phyloP scores from a whole-genome alignment of 2,888 invertebrate species.

The Melieria picta region DNA sequence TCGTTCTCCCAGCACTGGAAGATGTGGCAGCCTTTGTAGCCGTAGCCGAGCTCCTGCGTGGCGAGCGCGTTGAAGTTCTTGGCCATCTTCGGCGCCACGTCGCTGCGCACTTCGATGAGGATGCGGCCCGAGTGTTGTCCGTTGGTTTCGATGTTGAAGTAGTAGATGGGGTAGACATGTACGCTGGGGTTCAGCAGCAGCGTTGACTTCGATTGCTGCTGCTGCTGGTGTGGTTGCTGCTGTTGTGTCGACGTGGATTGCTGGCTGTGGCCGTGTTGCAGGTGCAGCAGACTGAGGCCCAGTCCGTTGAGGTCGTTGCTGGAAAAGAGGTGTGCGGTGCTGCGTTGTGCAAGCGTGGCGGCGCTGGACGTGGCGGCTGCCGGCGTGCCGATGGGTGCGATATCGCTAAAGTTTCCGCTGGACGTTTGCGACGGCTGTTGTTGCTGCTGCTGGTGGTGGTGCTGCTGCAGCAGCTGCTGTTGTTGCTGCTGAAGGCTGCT shows the following conservation, averaged over 20 bases:
- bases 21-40: constrained; percentile 82
- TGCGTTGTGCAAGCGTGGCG: constrained; percentile 28
- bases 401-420: constrained; percentile 29
- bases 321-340: constrained; percentile 40
- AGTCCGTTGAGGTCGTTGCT: constrained; percentile 44
- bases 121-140: constrained; percentile 77
- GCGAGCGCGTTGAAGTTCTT: constrained; percentile 80
- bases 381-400: constrained; percentile 42
- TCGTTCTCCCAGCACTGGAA: constrained; percentile 87
- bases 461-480: constrained; percentile 41
- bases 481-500: constrained; percentile 48
- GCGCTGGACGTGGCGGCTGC: constrained; percentile 30
- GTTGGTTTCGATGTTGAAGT: constrained; percentile 80
- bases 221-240: constrained; percentile 40
- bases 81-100: constrained; percentile 83
- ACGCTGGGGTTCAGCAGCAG: constrained; percentile 69
- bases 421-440: constrained; percentile 29
- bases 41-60: constrained; percentile 78
- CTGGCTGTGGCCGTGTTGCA: constrained; percentile 39
- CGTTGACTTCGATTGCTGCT: constrained; percentile 46
- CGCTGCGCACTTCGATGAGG: constrained; percentile 80
- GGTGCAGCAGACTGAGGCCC: constrained; percentile 40
- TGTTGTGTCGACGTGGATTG: constrained; percentile 16
- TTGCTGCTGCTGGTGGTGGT: constrained; percentile 24
- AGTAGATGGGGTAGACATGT: constrained; percentile 77